Conservation (phyloP, 2,888 invertebrate genomes). For the Hydrotaea diabolus region DNA sequence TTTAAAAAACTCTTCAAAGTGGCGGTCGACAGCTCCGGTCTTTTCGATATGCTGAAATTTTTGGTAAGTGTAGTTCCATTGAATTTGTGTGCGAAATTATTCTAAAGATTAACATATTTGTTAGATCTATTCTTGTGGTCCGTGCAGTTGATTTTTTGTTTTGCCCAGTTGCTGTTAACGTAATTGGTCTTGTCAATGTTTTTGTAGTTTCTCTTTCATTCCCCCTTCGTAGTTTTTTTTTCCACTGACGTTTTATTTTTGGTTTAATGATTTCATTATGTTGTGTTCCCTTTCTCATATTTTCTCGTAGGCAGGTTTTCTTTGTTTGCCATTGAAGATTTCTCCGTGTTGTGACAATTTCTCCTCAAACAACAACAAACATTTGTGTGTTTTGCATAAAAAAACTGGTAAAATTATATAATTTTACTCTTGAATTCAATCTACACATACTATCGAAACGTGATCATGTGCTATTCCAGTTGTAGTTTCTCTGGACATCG, state of each 20-base stretch:
- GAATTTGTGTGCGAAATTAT: not conserved
- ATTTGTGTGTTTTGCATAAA: slow-evolving; percentile 28
- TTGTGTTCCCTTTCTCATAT: not conserved
- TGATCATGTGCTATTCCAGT: not conserved
- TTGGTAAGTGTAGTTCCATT: slow-evolving; percentile 72
- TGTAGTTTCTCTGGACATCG: not conserved
- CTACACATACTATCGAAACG: not conserved
- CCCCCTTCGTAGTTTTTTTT: not conserved
- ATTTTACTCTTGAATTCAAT: slow-evolving; percentile 2
- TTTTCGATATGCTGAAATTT: slow-evolving; percentile 78
- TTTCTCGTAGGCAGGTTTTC: not conserved
- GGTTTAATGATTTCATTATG: slow-evolving; percentile 52
- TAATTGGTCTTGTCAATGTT: not conserved
- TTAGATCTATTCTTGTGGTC: not conserved
- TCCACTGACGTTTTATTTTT: slow-evolving; percentile 55
- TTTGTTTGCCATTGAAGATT: not conserved
- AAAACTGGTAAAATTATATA: slow-evolving; percentile 52
- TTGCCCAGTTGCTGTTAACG: not conserved
- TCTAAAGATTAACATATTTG: not conserved
- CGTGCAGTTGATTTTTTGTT: not conserved
- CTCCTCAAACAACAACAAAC: not conserved
- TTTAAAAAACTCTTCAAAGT: slow-evolving; percentile 73
- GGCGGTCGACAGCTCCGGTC: slow-evolving; percentile 73
- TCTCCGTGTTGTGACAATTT: not conserved
- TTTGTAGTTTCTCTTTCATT: not conserved